These are phyloP conservation scores for Enteromius anoplus DNA, from an alignment of 2,797 vertebrate species.

Conservation along the genomic window DNA sequence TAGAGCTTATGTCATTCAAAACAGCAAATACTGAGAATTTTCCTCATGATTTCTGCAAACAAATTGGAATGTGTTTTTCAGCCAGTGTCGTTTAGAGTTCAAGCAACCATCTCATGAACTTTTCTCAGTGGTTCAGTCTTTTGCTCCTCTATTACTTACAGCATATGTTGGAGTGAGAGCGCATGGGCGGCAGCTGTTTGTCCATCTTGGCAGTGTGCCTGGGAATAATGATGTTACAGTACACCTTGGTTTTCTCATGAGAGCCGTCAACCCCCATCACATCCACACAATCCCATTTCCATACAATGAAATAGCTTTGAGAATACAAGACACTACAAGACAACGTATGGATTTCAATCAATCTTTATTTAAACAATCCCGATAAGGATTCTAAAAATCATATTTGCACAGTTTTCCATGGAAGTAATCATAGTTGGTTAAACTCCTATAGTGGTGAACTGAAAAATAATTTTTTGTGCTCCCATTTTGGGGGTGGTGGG, in stretches of 20 bases:
- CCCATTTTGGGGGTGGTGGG: not conserved
- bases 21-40: slow-evolving; percentile 2
- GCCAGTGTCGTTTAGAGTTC: slow-evolving; percentile 25
- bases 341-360: not conserved
- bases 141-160: not conserved
- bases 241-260: slow-evolving; percentile 33
- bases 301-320: not conserved
- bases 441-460: not conserved
- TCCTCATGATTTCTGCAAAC: not conserved
- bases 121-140: slow-evolving; percentile 33
- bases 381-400: not conserved
- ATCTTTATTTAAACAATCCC: not conserved
- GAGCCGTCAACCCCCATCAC: slow-evolving; percentile 26
- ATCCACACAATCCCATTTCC: not conserved
- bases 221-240: slow-evolving; percentile 33
- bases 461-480: not conserved
- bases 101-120: slow-evolving; percentile 24
- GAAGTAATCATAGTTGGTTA: not conserved
- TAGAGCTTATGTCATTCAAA: slow-evolving; percentile 28
- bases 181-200: slow-evolving; percentile 11
- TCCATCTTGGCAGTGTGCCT: slow-evolving; percentile 40
- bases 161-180: not conserved
- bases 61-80: slow-evolving; percentile 6
- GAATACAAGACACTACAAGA: not conserved
- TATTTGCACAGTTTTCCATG: not conserved